These are phyloP conservation scores for Sebastes itinus DNA, from an alignment of 2,797 vertebrate species.

Conservation along the genomic window DNA sequence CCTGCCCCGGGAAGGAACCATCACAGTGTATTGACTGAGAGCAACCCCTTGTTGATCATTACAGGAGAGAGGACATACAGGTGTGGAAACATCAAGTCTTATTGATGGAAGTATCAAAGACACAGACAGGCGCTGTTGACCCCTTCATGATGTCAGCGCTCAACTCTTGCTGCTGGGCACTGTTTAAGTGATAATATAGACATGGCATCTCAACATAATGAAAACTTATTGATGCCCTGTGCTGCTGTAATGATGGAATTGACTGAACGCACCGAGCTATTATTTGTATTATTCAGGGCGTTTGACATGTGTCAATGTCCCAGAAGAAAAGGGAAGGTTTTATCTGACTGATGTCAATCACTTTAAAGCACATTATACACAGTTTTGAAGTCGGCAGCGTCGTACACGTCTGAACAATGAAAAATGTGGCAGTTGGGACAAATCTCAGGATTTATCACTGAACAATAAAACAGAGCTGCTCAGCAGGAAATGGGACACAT, in stretches of 20 bases:
- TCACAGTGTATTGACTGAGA: slow-evolving; percentile 66
- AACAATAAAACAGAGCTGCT: slow-evolving; percentile 79
- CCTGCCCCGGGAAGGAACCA: slow-evolving; percentile 65
- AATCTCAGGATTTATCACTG: slow-evolving; percentile 79
- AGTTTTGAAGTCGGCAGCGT: slow-evolving; percentile 42
- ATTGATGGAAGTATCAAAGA: slow-evolving; percentile 83
- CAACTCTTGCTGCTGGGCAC: slow-evolving; percentile 65
- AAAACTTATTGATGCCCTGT: slow-evolving; percentile 80
- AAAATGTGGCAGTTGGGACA: slow-evolving; percentile 76
- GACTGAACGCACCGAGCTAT: slow-evolving; percentile 76
- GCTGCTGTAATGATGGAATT: slow-evolving; percentile 79
- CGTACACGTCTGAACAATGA: slow-evolving; percentile 51
- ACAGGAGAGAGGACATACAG: slow-evolving; percentile 66
- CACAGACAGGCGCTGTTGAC: slow-evolving; percentile 72
- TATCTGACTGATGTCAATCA: slow-evolving; percentile 76
- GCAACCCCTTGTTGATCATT: slow-evolving; percentile 76
- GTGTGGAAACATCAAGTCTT: slow-evolving; percentile 73
- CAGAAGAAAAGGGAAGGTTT: slow-evolving; percentile 54
- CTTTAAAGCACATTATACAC: slow-evolving; percentile 50
- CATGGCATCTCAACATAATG: slow-evolving; percentile 79
- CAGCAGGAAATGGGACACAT: slow-evolving; percentile 75
- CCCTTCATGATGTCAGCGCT: slow-evolving; percentile 64
- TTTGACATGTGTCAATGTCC: slow-evolving; percentile 76
- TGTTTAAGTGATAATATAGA: slow-evolving; percentile 79
- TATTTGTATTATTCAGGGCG: slow-evolving; percentile 78